These are phyloP conservation scores for Lissocephala sabroskyi DNA, from an alignment of 2,888 invertebrate genomes.

Conservation along the genomic window DNA sequence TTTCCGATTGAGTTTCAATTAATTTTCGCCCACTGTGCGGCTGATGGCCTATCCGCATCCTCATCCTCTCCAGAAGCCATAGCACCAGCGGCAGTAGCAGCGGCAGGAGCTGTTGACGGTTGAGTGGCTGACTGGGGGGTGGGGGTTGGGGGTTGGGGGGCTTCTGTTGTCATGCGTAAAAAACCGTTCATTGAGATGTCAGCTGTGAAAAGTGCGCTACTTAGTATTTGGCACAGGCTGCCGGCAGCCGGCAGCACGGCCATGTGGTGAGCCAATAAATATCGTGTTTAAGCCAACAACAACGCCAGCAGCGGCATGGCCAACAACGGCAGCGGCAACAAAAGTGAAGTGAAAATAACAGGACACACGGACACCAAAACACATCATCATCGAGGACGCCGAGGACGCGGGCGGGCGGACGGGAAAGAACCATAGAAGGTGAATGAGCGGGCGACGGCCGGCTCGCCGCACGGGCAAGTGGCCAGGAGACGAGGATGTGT, in stretches of 20 bases:
- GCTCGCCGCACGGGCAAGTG: neutral
- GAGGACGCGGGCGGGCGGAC: neutral
- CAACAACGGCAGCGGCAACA: slow-evolving; percentile 23
- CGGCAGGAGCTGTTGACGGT: too few species aligned
- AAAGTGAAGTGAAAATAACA: slow-evolving; percentile 46
- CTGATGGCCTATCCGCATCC: too few species aligned
- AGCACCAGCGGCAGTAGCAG: too few species aligned
- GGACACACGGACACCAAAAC: slow-evolving; percentile 9
- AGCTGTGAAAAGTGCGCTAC: slow-evolving; percentile 54
- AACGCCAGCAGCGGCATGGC: neutral
- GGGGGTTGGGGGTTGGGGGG: too few species aligned
- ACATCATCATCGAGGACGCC: neutral
- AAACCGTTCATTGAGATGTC: slow-evolving; percentile 52
- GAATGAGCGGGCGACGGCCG: neutral
- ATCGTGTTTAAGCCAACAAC: slow-evolving; percentile 65
- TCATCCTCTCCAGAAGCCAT: too few species aligned
- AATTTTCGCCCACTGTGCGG: too few species aligned
- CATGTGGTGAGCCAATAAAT: slow-evolving; percentile 58
- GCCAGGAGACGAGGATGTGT: neutral
- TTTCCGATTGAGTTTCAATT: too few species aligned
- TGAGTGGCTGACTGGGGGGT: too few species aligned
- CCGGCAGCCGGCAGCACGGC: slow-evolving; percentile 21
- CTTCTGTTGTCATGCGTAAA: slow-evolving; percentile 24
- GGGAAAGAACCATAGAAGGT: neutral
- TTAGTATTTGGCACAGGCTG: slow-evolving; percentile 14